Conservation (phyloP, 2,797 vertebrate genomes). For the Rhinatrema bivittatum region DNA sequence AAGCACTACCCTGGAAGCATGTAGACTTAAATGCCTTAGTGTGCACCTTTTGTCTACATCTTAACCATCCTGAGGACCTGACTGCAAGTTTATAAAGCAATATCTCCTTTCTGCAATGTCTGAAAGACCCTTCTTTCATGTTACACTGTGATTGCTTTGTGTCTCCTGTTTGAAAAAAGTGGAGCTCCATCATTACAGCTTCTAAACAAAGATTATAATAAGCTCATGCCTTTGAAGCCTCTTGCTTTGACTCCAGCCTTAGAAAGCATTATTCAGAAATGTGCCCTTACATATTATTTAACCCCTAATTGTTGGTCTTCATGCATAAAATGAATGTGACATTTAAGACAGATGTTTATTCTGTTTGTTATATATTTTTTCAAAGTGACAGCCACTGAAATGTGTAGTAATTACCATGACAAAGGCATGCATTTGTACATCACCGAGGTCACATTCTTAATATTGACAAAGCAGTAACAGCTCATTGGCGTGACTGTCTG, state of each 20-base stretch:
- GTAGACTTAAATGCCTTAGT: not conserved
- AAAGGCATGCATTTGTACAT: slow-evolving; percentile 13
- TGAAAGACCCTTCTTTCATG: not conserved
- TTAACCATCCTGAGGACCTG: not conserved
- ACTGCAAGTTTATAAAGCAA: not conserved
- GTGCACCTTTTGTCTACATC: not conserved
- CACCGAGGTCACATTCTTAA: slow-evolving; percentile 12
- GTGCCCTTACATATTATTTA: slow-evolving; percentile 8
- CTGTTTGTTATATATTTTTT: slow-evolving; percentile 19
- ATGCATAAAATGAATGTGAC: slow-evolving; percentile 28
- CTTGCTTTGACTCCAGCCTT: slow-evolving; percentile 10
- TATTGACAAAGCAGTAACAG: slow-evolving; percentile 19
- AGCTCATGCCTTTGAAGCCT: not conserved
- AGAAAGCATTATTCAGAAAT: slow-evolving; percentile 8
- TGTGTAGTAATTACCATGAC: slow-evolving; percentile 21
- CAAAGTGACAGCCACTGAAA: slow-evolving; percentile 24
- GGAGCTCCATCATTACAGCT: slow-evolving; percentile 12
- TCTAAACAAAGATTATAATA: slow-evolving; percentile 10
- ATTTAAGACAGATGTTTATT: slow-evolving; percentile 35
- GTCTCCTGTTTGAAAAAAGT: slow-evolving; percentile 19
- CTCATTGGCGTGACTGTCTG: not conserved
- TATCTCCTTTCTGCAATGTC: slow-evolving; percentile 4
- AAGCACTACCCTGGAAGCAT: not conserved
- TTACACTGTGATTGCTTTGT: slow-evolving; percentile 5
- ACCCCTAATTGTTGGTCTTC: slow-evolving; percentile 29